Base-by-base conservation (phyloP, 1,140 invertebrate species). In the Rhyacophila brunnea region DNA sequence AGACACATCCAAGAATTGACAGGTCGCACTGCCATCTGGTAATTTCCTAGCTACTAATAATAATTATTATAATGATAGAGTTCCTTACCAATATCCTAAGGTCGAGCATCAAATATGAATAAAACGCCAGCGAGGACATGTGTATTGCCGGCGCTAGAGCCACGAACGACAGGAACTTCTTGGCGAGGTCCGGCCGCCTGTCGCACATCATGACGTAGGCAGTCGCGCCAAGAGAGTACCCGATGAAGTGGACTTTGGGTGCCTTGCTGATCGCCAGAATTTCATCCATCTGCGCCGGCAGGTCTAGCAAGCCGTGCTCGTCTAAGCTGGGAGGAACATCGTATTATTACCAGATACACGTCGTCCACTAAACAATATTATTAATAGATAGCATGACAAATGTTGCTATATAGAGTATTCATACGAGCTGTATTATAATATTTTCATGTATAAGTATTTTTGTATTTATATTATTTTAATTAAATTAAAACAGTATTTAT, bases 221-320 rank as follows among this genome's bases (percentile, higher is more conserved):
- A 0, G 83, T 84, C 2, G 79, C 78, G 1, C 84, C 85, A 85
- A 86, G 82, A 15, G 81, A 83, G 67, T 83, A 79, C 17, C 81
- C 81, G 14, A 82, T 60, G 67, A 80, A 89, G 46, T 80, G 71
- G 0, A 91, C 15, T 44, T 83, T 77, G 3, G 71, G 46, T 6
- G 77, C 66, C 0, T 74, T 72, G 0, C 85, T 88, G 10, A 69
- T 66, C 1, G 78, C 64, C 1, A 89, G 63, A 4, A 88, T 77
- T 57, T 81, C 81, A 64, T 89, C 81, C 14, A 92, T 80, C 68
- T 84, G 81, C 0, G 87, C 83, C 20, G 89, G 86, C 14, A 88
- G 58, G 68, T 92, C 90, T 61, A 83, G 83, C 5, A 70, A 66
- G 5, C 82, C 85, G 79, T 87, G 86, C 69, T 90, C 84, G 65